Percentiles rank a stretch among this genome's conserved stretches.
These are phyloP conservation scores for Bombus difficillimus DNA, from an alignment of 1,140 invertebrate genomes.

Conservation along the genomic window DNA sequence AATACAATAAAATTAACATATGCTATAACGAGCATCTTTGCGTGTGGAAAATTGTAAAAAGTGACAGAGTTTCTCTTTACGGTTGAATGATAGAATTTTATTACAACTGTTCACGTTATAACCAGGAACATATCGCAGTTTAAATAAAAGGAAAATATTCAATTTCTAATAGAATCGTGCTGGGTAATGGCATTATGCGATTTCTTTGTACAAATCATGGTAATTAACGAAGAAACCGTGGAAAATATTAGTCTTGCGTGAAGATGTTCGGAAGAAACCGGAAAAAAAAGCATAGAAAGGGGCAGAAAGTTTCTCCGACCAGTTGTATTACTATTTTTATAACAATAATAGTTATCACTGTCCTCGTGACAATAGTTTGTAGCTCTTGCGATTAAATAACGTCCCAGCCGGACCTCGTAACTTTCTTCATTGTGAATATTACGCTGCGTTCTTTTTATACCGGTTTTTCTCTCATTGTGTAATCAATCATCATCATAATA, in stretches of 20 bases:
- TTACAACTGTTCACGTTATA: too few species aligned
- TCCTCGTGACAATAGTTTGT: not conserved
- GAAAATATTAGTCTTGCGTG: not conserved
- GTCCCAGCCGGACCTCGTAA: not conserved
- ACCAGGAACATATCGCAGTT: conserved; percentile 10
- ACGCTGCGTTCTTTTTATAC: not conserved
- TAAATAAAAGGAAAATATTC: not conserved
- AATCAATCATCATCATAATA: not conserved
- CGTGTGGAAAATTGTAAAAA: too few species aligned
- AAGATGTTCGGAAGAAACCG: not conserved
- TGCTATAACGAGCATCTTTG: too few species aligned
- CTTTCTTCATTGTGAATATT: conserved; percentile 29
- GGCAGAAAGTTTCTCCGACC: conserved; percentile 28
- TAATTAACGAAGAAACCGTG: conserved; percentile 18
- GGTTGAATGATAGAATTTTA: not conserved
- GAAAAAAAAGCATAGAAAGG: not conserved
- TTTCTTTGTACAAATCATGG: not conserved
- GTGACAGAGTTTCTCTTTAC: not conserved
- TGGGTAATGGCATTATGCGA: not conserved
- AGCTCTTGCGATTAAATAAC: conserved; percentile 37
- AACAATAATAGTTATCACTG: conserved; percentile 15
- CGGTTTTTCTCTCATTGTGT: not conserved
- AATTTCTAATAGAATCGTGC: not conserved
- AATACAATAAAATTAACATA: not conserved
- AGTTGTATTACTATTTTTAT: conserved; percentile 42